A percentile compares a stretch with the other conserved stretches of the same genome.
Evolutionary conservation across 2,113 vertebrate genomes (phyloP).

Genomic region (Chrysemys picta): DNA sequence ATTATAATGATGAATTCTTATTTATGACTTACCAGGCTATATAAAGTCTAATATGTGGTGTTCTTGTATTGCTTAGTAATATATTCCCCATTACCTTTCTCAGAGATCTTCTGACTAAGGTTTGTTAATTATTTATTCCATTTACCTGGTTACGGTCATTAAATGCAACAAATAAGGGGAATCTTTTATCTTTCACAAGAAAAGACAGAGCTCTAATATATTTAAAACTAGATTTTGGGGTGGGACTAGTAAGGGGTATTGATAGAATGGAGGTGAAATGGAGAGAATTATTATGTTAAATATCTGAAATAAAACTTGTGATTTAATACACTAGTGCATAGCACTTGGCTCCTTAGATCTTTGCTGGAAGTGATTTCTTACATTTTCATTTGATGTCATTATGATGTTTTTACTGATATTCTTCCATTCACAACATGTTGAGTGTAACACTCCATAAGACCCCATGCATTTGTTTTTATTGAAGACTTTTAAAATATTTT

Average conservation of each 20-base stretch:
- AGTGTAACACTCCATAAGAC: not conserved
- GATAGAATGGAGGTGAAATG: not conserved
- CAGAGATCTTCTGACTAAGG: not conserved
- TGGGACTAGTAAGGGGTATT: not conserved
- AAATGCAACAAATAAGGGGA: constrained; percentile 38
- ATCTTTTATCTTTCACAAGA: not conserved
- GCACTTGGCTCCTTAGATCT: not conserved
- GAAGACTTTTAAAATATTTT: not conserved
- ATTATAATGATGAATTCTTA: not conserved
- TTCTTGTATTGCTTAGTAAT: not conserved
- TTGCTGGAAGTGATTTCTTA: not conserved
- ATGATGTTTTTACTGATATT: not conserved
- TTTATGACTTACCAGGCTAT: not conserved
- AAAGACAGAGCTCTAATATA: not conserved
- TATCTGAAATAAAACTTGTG: not conserved
- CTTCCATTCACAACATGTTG: not conserved
- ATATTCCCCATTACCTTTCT: not conserved
- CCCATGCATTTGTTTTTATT: not conserved
- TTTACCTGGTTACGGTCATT: not conserved
- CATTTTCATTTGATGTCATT: not conserved
- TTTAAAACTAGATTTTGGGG: constrained; percentile 41
- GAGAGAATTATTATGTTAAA: not conserved
- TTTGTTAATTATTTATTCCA: not conserved
- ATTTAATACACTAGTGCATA: not conserved
- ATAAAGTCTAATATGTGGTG: accelerated